phyloP scores from a whole-genome alignment of 2,113 vertebrate species.

The Phalacrocorax aristotelis region DNA sequence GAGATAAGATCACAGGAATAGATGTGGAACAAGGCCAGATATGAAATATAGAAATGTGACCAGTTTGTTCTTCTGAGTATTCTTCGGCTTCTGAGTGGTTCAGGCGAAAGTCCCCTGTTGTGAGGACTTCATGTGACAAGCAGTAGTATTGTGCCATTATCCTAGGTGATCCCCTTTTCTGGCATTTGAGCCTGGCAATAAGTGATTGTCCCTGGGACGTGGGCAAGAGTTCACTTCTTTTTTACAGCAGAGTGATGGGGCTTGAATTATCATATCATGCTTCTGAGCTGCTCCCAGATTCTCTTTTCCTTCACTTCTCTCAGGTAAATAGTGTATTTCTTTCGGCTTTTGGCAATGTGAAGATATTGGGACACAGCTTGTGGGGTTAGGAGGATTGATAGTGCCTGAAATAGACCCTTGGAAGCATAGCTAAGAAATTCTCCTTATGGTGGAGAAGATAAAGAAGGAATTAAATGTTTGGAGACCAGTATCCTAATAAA shows the following conservation, averaged over 20 bases:
- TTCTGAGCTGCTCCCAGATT: neutral
- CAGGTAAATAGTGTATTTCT: neutral
- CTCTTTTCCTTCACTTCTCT: neutral
- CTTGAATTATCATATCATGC: neutral
- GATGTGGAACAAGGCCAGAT: neutral
- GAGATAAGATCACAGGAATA: neutral
- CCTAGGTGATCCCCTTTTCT: neutral
- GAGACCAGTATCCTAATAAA: neutral
- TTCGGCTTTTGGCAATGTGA: neutral
- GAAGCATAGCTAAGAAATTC: neutral
- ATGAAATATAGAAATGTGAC: neutral
- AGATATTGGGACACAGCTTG: neutral
- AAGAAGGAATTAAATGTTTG: conserved; percentile 5
- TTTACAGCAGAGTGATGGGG: neutral
- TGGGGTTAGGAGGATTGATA: conserved; percentile 7
- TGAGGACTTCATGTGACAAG: neutral
- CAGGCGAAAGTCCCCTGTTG: neutral
- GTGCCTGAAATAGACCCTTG: conserved; percentile 22
- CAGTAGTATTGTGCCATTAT: neutral
- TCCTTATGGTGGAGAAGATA: neutral
- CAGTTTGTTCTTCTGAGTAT: neutral
- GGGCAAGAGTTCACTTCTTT: neutral
- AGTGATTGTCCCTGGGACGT: neutral
- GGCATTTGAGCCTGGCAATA: neutral
- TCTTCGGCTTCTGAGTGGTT: neutral